Evolutionary conservation across 2,888 invertebrate species (phyloP), one percentile per base, ranked within the genome.

Genomic region (Epinotia brunnichana): DNA sequence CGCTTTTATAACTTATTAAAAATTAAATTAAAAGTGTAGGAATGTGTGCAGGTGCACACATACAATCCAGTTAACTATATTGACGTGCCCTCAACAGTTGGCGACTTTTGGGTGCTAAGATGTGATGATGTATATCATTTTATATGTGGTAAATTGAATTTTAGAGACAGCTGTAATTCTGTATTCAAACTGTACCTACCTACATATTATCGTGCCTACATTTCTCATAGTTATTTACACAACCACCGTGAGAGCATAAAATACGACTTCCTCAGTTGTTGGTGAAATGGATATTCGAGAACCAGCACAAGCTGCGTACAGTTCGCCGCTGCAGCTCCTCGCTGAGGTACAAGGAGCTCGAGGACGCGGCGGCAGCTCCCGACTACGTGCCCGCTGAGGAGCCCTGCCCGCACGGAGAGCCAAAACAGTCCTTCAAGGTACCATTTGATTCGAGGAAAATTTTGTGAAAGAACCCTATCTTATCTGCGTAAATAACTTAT

Each of bases 241-340:
- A 13, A 41, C 13, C 41, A n/a, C 13, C 5, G 15, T 44, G 13
- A 15, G 4, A 15, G n/a, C 5, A 44, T 44, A 44, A 3, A 48
- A 48, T 48, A 48, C 5, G n/a, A 15, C 29, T 21, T n/a, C 59
- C 75, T 3, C 81, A 95, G 95, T 91, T 94, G 76, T 87, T 95
- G 77, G 94, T 95, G 83, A 94, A 94, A 90, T 94, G 95, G 94
- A 91, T 96, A 76, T 94, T 96, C 84, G 95, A 95, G 86, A 95
- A 96, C 82, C 96, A 96, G 87, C 96, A 96, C 87, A 95, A 96
- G 85, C 85, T 96, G 77, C 94, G 94, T 79, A 95, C 95, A 60
- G 90, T 94, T 54, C 90, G 95, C 17, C 88, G 90, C 78, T 95
- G 95, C 87, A 95, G 95, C 81, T 94, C 92, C 70, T 92, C 93